Conservation (phyloP, 1,140 invertebrate genomes). For the Drosophila sechellia region DNA sequence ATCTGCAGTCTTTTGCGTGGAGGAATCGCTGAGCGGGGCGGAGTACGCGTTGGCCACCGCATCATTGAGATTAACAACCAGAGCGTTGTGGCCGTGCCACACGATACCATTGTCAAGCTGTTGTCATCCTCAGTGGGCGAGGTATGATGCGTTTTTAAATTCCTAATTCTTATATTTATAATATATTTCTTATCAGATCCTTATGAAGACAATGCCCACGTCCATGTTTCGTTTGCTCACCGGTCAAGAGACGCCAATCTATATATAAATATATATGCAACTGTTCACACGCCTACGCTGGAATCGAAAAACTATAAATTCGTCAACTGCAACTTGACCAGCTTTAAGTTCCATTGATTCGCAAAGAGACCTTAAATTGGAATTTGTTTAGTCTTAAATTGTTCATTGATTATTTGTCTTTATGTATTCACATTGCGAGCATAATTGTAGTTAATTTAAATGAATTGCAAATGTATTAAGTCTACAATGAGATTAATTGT, state of each 20-base stretch:
- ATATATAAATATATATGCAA: constrained; percentile 90
- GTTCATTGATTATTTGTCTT: neutral
- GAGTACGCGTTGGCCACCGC: constrained; percentile 98
- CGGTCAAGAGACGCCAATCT: constrained; percentile 99
- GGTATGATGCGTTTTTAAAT: constrained; percentile 85
- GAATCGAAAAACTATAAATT: constrained; percentile 23
- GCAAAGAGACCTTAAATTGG: neutral
- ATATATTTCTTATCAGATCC: constrained; percentile 89
- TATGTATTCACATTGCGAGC: neutral
- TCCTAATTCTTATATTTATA: neutral
- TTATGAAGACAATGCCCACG: constrained; percentile 99
- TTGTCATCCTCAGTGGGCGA: constrained; percentile 99
- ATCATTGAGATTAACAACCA: constrained; percentile 99
- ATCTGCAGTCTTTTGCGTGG: constrained; percentile 99
- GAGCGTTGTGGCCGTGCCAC: constrained; percentile 99
- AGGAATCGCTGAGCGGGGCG: constrained; percentile 99
- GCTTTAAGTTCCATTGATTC: constrained; percentile 2
- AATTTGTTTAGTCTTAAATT: constrained; percentile 2
- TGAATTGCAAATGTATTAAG: constrained; percentile 12
- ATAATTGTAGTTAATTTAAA: neutral
- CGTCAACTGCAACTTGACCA: constrained; percentile 6
- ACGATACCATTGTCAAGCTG: constrained; percentile 99
- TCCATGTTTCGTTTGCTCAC: constrained; percentile 99
- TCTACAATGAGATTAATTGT: constrained; percentile 16
- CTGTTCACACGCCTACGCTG: constrained; percentile 38